A percentile compares a stretch with the other conserved stretches of the same genome.
Evolutionary conservation across 1,140 invertebrate species (phyloP).

Genomic region (Lithobius niger): DNA sequence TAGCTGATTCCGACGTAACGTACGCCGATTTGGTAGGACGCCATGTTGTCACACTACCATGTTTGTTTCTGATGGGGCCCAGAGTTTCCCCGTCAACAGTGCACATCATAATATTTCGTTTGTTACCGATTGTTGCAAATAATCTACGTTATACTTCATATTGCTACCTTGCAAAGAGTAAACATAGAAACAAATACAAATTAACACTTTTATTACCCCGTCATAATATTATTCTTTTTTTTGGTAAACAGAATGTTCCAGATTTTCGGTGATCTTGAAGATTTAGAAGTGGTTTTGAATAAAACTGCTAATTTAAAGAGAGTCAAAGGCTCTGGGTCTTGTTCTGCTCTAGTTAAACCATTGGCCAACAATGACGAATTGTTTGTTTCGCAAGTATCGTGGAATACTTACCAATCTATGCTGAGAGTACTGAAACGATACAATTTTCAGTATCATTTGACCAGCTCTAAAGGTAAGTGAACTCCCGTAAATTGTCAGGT

Average conservation of each 20-base stretch:
- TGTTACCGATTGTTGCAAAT: no score
- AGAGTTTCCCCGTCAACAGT: no score
- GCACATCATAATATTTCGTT: no score
- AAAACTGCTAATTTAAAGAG: constrained; percentile 21
- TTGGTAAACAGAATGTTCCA: constrained; percentile 23
- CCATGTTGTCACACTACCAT: no score
- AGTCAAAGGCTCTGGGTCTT: constrained; percentile 33
- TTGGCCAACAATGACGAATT: constrained; percentile 39
- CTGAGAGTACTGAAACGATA: constrained; percentile 78
- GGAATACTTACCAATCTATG: constrained; percentile 64
- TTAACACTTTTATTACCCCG: no score
- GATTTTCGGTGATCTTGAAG: constrained; percentile 59
- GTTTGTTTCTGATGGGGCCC: no score
- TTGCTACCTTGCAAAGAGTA: no score
- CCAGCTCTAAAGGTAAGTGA: constrained; percentile 29
- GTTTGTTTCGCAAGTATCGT: constrained; percentile 52
- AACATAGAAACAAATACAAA: no score
- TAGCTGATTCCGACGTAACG: no score
- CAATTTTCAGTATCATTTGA: constrained; percentile 58
- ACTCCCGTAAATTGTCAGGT: constrained; percentile 3
- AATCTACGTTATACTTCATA: no score
- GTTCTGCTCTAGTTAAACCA: constrained; percentile 48
- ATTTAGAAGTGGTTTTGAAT: constrained; percentile 42
- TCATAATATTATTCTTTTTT: neutral
- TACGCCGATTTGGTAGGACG: no score